Conservation (phyloP, 2,113 vertebrate genomes). For the Psittacus erithacus region DNA sequence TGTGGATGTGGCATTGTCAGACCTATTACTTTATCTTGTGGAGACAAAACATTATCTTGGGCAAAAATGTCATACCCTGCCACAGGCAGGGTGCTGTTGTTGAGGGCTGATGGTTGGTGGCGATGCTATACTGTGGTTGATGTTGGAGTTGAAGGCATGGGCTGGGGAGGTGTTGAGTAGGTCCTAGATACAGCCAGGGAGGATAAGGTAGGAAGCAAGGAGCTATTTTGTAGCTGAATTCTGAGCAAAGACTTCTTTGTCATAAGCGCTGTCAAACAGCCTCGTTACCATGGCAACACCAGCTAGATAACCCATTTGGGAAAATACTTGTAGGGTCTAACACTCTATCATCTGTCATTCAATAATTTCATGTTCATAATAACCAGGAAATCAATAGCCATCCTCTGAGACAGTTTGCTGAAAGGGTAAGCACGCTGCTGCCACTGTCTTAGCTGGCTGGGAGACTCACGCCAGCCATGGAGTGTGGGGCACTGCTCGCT, state of each 20-base stretch:
- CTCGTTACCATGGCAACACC: constrained; percentile 79
- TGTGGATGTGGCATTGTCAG: constrained; percentile 23
- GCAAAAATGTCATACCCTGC: background rate
- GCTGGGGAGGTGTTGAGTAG: background rate
- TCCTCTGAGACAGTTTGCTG: constrained; percentile 80
- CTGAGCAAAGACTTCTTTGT: constrained; percentile 81
- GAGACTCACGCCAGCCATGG: background rate
- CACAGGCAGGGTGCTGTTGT: background rate
- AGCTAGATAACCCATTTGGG: constrained; percentile 80
- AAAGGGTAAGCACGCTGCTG: constrained; percentile 50
- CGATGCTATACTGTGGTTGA: constrained; percentile 5
- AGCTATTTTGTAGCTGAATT: constrained; percentile 80
- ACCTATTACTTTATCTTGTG: constrained; percentile 74
- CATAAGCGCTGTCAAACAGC: constrained; percentile 82
- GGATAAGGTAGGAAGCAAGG: constrained; percentile 35
- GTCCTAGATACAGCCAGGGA: background rate
- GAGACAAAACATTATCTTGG: constrained; percentile 71
- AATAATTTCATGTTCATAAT: constrained; percentile 92
- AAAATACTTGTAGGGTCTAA: constrained; percentile 83
- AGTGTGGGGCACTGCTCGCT: constrained; percentile 2
- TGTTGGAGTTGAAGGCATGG: background rate
- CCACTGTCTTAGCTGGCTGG: constrained; percentile 12
- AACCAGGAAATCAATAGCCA: constrained; percentile 88
- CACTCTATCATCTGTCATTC: constrained; percentile 91
- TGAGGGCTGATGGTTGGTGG: constrained; percentile 21